Evolutionary conservation across 2,888 invertebrate species (phyloP), one percentile per base, ranked within the genome.

Genomic region (Diplolepis rosae): DNA sequence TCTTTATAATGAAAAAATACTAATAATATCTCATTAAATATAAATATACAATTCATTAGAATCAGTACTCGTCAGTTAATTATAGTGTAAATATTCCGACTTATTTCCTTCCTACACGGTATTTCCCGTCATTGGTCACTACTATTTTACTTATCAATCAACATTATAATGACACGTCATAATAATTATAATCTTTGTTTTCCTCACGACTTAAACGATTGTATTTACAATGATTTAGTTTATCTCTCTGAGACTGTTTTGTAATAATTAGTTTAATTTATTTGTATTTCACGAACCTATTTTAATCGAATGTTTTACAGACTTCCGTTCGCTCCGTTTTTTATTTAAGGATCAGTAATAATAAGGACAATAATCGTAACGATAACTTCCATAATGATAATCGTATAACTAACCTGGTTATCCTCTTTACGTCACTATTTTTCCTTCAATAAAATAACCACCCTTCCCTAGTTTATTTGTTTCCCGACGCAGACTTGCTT

Each of bases 1-100:
- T 78, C 77, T 81, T 74, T 80, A 80, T 84, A 79, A 83, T 83
- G 85, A 82, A 85, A 85, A 85, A 86, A 84, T 85, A 87, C 80
- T 85, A 84, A 85, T 83, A 82, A 85, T 84, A 85, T 85, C 81
- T 82, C 80, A 73, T 85, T 83, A 82, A 84, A 81, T 86, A 85
- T 85, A 86, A 84, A 85, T 85, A 87, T 83, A 84, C 83, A 83
- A 84, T 83, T 78, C 80, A 80, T 80, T 84, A 80, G 78, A 76
- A 79, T 82, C 80, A 81, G 77, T 79, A 78, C 80, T 77, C 77
- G 72, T 83, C 78, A 82, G 82, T 84, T 77, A 80, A 78, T 77
- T 69, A 72, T 66, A 69, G 54, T 71, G 77, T 75, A 51, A 80
- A 76, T 81, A 78, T 67, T 72, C 69, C 74, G 73, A 65, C 76